phyloP scores from a whole-genome alignment of 2,113 vertebrate genomes.

The Zosterops pallidus region DNA sequence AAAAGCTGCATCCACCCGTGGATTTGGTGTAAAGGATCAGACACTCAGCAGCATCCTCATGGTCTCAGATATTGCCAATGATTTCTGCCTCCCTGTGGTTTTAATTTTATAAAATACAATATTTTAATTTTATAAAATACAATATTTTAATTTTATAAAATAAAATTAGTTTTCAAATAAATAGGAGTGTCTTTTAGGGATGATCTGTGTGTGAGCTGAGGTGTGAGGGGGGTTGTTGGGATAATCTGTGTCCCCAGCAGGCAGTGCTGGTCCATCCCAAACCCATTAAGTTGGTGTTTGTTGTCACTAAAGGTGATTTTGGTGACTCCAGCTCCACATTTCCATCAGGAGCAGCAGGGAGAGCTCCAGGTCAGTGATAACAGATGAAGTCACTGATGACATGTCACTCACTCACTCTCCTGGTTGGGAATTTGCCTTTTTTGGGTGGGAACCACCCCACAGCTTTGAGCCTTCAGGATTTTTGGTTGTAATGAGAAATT shows the following conservation, averaged over 20 bases:
- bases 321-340: neutral
- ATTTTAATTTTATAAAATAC: neutral
- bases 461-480: neutral
- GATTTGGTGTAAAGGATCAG: accelerated
- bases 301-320: neutral
- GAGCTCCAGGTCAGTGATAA: neutral
- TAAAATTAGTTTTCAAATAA: neutral
- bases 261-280: neutral
- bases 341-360: neutral
- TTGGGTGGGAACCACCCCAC: neutral
- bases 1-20: neutral
- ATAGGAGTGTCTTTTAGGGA: neutral
- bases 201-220: neutral
- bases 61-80: neutral
- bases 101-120: neutral
- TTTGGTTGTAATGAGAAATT: neutral
- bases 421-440: neutral
- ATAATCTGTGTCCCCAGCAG: neutral
- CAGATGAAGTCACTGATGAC: slow-evolving; percentile 54
- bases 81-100: neutral
- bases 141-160: neutral
- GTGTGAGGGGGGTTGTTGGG: neutral
- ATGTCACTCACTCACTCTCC: slow-evolving; percentile 23
- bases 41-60: neutral
- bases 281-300: neutral